phyloP scores from a whole-genome alignment of 2,888 invertebrate species.

The Drosophila paracracens region DNA sequence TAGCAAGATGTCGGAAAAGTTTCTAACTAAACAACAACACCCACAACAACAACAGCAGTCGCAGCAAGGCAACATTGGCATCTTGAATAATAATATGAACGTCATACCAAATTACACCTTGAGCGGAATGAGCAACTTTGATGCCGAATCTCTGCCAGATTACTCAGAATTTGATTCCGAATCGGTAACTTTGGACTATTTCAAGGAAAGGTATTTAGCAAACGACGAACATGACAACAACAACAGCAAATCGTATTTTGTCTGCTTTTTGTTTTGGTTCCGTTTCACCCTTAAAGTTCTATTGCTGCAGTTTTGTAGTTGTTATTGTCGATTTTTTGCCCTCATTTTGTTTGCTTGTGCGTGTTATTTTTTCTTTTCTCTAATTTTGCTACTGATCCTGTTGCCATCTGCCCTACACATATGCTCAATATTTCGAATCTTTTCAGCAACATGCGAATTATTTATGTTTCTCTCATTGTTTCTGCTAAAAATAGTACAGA shows the following conservation, averaged over 20 bases:
- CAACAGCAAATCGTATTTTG: constrained; percentile 30
- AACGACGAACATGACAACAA: constrained; percentile 16
- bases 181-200: constrained; percentile 86
- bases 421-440: constrained; percentile 32
- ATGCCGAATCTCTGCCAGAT: constrained; percentile 86
- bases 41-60: constrained; percentile 59
- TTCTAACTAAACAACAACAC: constrained; percentile 56
- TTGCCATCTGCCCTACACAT: constrained; percentile 64
- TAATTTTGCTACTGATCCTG: constrained; percentile 67
- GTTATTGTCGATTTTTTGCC: constrained; percentile 59
- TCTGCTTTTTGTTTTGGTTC: constrained; percentile 74
- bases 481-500: constrained; percentile 55
- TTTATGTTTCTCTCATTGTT: constrained; percentile 37
- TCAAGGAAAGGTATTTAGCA: constrained; percentile 85
- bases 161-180: constrained; percentile 87
- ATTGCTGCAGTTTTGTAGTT: constrained; percentile 41
- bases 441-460: constrained; percentile 34
- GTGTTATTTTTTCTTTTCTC: constrained; percentile 39
- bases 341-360: constrained; percentile 62
- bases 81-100: constrained; percentile 68
- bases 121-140: constrained; percentile 86
- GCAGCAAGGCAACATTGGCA: constrained; percentile 54
- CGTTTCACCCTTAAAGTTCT: constrained; percentile 38
- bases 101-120: constrained; percentile 82
- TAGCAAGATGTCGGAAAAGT: constrained; percentile 52